Conservation (phyloP, 2,797 vertebrate species). For the Phrynocephalus forsythii region DNA sequence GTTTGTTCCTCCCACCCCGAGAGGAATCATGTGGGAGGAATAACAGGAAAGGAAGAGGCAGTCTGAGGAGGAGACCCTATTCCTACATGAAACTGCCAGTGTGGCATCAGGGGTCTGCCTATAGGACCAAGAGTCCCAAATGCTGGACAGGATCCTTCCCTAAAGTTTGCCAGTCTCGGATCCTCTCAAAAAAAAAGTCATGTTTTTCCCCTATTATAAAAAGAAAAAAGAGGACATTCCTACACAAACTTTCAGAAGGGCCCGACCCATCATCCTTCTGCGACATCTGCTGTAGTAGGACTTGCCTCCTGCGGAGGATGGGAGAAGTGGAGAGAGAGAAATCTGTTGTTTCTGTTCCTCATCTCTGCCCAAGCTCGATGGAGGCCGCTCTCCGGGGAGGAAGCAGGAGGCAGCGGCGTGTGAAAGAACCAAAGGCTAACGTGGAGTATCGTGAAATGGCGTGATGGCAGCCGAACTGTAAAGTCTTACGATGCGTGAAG, state of each 20-base stretch:
- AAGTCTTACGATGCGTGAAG: neutral
- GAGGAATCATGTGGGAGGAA: no score
- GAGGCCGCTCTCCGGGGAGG: conserved; percentile 20
- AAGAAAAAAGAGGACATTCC: no score
- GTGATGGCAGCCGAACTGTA: neutral
- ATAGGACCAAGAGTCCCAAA: no score
- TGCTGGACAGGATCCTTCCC: no score
- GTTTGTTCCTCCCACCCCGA: neutral
- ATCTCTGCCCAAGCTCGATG: neutral
- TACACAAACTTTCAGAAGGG: no score
- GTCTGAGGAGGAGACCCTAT: no score
- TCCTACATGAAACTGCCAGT: no score
- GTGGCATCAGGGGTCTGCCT: no score
- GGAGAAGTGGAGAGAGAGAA: neutral
- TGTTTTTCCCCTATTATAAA: no score
- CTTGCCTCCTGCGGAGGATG: neutral
- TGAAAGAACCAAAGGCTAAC: conserved; percentile 36
- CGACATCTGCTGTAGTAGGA: neutral
- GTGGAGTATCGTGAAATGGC: conserved; percentile 21
- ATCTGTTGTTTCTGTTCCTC: neutral
- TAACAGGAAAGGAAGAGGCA: no score
- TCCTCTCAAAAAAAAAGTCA: no score
- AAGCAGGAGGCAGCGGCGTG: neutral
- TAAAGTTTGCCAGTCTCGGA: neutral
- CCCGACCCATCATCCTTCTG: neutral